Conservation (phyloP, 2,888 invertebrate species). For the Nomada flava region DNA sequence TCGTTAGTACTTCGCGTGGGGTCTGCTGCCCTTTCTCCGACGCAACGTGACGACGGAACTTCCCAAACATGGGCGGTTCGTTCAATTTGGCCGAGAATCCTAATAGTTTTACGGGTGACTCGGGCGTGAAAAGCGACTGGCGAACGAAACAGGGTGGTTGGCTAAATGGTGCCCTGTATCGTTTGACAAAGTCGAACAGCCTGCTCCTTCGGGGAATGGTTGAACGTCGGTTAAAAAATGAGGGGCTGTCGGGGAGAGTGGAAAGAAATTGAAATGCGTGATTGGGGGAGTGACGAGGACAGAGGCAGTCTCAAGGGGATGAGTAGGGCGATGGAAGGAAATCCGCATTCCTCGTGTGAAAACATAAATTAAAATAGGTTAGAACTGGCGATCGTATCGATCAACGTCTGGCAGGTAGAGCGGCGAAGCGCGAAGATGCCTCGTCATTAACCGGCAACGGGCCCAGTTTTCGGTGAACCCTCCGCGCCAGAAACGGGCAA, state of each 20-base stretch:
- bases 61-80: conserved; percentile 1
- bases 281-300: not conserved
- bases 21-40: conserved; percentile 42
- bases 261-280: conserved; percentile 7
- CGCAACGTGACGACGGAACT: conserved; percentile 23
- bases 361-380: conserved; percentile 77
- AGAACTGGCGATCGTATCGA: conserved; percentile 67
- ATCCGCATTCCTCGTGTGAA: conserved; percentile 70
- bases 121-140: not conserved
- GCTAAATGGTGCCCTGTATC: not conserved
- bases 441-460: conserved; percentile 67
- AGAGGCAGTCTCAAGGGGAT: conserved; percentile 11
- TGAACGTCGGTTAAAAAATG: not conserved
- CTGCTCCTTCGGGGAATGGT: too few species aligned
- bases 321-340: conserved; percentile 34
- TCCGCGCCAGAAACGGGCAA: conserved; percentile 38
- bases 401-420: conserved; percentile 70
- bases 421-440: conserved; percentile 71
- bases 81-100: conserved; percentile 9
- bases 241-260: not conserved
- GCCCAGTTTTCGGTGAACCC: conserved; percentile 52
- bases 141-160: not conserved
- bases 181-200: too few species aligned
- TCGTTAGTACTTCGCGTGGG: conserved; percentile 68
- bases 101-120: not conserved